These are phyloP conservation scores for Malachius bipustulatus DNA, from an alignment of 2,888 invertebrate species.

Conservation along the genomic window DNA sequence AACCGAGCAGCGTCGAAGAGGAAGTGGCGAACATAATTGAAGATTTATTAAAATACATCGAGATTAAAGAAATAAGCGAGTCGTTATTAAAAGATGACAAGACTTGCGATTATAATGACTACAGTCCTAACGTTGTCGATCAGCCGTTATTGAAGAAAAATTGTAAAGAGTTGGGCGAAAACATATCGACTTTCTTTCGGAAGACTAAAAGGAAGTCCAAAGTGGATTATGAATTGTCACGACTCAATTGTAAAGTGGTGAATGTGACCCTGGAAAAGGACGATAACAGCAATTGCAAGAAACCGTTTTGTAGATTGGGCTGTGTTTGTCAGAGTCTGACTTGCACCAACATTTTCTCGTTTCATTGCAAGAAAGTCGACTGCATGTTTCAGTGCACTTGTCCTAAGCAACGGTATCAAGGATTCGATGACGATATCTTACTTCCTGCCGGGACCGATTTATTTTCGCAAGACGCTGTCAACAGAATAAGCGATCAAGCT, in stretches of 20 bases:
- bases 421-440: constrained; percentile 22
- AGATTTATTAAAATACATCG: constrained; percentile 47
- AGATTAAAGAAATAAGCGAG: constrained; percentile 47
- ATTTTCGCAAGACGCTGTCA: constrained; percentile 30
- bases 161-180: constrained; percentile 6
- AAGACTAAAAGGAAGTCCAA: constrained; percentile 13
- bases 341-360: constrained; percentile 31
- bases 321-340: constrained; percentile 53
- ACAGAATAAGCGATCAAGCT: constrained; percentile 39
- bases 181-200: constrained; percentile 13
- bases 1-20: constrained; percentile 19
- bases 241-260: constrained; percentile 56
- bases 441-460: constrained; percentile 27
- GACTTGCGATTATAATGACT: constrained; percentile 18
- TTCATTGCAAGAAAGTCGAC: constrained; percentile 50
- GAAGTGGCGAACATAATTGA: constrained; percentile 33
- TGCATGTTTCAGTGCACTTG: constrained; percentile 51
- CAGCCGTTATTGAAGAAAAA: not conserved
- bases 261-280: constrained; percentile 35
- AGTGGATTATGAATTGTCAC: constrained; percentile 40
- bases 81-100: constrained; percentile 34
- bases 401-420: constrained; percentile 19
- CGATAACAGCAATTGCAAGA: constrained; percentile 36
- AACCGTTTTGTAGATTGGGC: constrained; percentile 48
- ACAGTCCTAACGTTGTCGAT: constrained; percentile 3